phyloP scores from a whole-genome alignment of 2,113 vertebrate genomes.

The Apaloderma vittatum region DNA sequence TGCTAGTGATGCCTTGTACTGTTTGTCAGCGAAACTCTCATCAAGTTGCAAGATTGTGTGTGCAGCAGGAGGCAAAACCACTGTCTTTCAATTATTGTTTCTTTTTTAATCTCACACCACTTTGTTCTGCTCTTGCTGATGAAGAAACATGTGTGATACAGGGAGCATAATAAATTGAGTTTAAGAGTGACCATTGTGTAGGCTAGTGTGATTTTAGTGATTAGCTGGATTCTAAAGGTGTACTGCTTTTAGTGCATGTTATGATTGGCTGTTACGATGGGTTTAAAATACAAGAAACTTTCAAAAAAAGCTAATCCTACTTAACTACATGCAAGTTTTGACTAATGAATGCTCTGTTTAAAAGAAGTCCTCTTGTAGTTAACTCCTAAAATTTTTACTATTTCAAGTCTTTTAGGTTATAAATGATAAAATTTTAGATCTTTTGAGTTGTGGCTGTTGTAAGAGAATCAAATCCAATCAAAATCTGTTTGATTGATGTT shows the following conservation, averaged over 20 bases:
- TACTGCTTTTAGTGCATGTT: not conserved
- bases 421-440: not conserved
- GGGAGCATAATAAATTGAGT: not conserved
- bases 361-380: not conserved
- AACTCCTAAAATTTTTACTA: not conserved
- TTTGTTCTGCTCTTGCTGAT: not conserved
- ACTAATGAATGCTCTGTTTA: not conserved
- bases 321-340: not conserved
- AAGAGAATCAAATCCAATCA: not conserved
- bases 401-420: not conserved
- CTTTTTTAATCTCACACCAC: not conserved
- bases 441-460: not conserved
- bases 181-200: not conserved
- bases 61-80: not conserved
- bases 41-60: not conserved
- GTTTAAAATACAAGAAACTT: not conserved
- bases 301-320: not conserved
- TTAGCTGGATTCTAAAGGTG: accelerated
- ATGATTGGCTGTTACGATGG: not conserved
- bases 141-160: not conserved
- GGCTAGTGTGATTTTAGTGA: not conserved
- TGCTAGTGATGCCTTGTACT: not conserved
- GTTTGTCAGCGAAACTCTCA: not conserved
- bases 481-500: not conserved
- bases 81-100: not conserved